Base-by-base conservation (phyloP, 2,113 vertebrate species). In the Ammospiza caudacuta region DNA sequence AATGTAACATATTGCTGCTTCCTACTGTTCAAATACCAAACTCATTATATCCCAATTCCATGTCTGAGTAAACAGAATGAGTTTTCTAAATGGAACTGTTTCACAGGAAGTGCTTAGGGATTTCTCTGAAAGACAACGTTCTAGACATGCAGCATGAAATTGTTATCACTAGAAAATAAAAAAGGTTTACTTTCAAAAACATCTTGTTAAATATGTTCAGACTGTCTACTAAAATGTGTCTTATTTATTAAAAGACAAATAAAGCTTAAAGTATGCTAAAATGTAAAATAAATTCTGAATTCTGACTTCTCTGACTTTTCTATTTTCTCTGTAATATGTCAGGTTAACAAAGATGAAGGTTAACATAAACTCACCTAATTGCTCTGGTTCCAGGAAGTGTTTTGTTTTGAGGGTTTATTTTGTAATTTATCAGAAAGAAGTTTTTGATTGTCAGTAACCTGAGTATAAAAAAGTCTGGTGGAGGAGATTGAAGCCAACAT, bases 51-150 rank as follows among this genome's bases (percentile, higher is more conserved):
- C 23, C 39, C 54, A 74, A 63, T 66, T 46, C 57, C 31, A 84
- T 58, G 70, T 81, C 54, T 88, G 73, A 81, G 43, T 58, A 92
- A 93, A 68, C 49, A 75, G 46, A 89, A 58, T 39, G 64, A 64
- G 41, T 58, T 61, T 39, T 86, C 35, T 90, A 88, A 92, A 90
- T 67, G 23, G 58, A 81, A 74, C 13, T 49, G 16, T 57, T 81
- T 92, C 76, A 47, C 49, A 69, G 33, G 13, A 33, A 69, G 9
- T 62, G 49, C 6, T 82, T 77, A 58, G 43, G 52, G 58, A 75
- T 77, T 96, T 92, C 57, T 83, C 49, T 92, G 84, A 35, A 87
- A 91, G 59, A 83, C 64, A 70, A 31, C 46, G 33, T 70, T 96
- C 76, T 62, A 89, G 59, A 89, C 28, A 37, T 58, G n/a, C n/a